Evolutionary conservation across 2,797 vertebrate genomes (phyloP).

Genomic region (Siniperca obscura): DNA sequence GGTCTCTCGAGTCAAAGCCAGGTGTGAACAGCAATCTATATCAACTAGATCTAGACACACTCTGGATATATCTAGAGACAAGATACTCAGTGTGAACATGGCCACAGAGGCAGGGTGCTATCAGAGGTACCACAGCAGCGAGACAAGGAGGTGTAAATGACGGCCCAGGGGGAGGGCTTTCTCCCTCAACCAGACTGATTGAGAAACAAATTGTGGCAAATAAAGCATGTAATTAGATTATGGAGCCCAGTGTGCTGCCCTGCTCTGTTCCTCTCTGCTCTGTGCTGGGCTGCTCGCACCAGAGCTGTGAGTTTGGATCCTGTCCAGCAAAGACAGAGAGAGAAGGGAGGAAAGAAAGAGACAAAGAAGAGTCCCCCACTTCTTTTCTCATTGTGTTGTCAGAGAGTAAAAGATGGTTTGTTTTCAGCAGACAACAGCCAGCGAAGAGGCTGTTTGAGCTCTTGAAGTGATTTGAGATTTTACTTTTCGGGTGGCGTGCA

Average conservation of each 20-base stretch:
- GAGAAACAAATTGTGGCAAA: constrained; percentile 98
- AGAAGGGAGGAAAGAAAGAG: constrained; percentile 31
- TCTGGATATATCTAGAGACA: background rate
- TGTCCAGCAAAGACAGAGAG: constrained; percentile 62
- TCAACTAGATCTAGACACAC: constrained; percentile 7
- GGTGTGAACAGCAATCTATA: background rate
- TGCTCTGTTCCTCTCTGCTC: constrained; percentile 51
- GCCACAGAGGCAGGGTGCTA: constrained; percentile 14
- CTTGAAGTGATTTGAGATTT: constrained; percentile 62
- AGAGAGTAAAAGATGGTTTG: constrained; percentile 54
- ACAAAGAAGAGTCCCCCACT: constrained; percentile 3
- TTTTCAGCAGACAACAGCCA: constrained; percentile 46
- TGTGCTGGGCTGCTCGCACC: constrained; percentile 76
- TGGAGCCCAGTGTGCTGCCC: constrained; percentile 82
- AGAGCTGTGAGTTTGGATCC: constrained; percentile 68
- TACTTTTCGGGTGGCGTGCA: constrained; percentile 46
- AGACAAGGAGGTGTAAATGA: constrained; percentile 89
- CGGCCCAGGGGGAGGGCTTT: constrained; percentile 87
- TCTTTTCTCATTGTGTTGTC: constrained; percentile 49
- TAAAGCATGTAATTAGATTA: constrained; percentile 99
- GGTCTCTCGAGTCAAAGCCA: background rate
- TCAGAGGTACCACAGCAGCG: constrained; percentile 53
- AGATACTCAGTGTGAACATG: constrained; percentile 20
- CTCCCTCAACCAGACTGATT: constrained; percentile 92
- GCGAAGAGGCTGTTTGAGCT: constrained; percentile 41